Conservation (phyloP, 2,888 invertebrate species). For the Tiliacea aurago region DNA sequence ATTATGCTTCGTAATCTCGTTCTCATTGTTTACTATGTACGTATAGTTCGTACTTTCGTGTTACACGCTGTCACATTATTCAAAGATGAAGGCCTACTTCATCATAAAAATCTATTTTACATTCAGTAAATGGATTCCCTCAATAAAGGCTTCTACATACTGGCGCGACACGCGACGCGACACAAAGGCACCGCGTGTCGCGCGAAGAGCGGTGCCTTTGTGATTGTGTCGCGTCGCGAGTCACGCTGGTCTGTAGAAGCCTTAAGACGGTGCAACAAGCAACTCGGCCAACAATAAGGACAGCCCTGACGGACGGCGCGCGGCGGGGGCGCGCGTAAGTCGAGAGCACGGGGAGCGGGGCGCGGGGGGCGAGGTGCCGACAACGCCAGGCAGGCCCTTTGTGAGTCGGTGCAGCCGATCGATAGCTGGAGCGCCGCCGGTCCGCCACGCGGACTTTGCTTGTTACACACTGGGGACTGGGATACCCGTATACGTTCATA, state of each 20-base stretch:
- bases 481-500: slow-evolving; percentile 19
- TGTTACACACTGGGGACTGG: slow-evolving; percentile 17
- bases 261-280: slow-evolving; percentile 36
- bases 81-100: too few species aligned
- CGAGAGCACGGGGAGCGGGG: background rate
- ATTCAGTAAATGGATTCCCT: background rate
- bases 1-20: too few species aligned
- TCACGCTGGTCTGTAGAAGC: too few species aligned
- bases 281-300: slow-evolving; percentile 36
- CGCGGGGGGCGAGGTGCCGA: slow-evolving; percentile 2
- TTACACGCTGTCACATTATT: too few species aligned
- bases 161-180: too few species aligned
- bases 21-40: too few species aligned
- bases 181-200: too few species aligned
- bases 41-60: too few species aligned
- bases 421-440: slow-evolving; percentile 73
- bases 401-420: slow-evolving; percentile 78
- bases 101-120: too few species aligned
- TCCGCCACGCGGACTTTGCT: slow-evolving; percentile 54
- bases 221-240: too few species aligned
- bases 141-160: too few species aligned
- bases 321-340: background rate
- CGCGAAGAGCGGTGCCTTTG: too few species aligned
- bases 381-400: slow-evolving; percentile 66
- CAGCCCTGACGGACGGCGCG: slow-evolving; percentile 30